Evolutionary conservation across 2,797 vertebrate genomes (phyloP), one percentile per base, ranked within the genome.

Genomic region (Anabacerthia variegaticeps): DNA sequence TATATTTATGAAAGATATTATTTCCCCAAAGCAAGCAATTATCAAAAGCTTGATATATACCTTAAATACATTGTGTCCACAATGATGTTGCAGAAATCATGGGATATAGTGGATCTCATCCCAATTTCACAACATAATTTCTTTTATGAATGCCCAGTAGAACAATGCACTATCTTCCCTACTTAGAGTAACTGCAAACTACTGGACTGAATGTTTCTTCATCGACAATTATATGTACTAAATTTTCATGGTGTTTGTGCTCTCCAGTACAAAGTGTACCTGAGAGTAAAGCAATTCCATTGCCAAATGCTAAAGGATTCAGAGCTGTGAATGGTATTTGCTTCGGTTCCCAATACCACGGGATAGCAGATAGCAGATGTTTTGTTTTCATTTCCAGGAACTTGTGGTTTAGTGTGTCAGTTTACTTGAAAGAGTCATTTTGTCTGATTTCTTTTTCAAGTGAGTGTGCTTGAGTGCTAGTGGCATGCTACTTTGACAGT

Each of bases 361-460:
- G 83, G 24, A 37, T 10, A 39, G 51, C 26, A 44, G 55, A 43
- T 28, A 63, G 61, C 32, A 87, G 61, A 61, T 80, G 39, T 63
- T 95, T 86, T 74, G 51, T 71, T 93, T 93, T 79, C 0, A 1
- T 90, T 92, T 90, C 41, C 55, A 72, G 73, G 34, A 86, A 65
- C 58, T 86, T 82, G 65, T 41, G 71, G 67, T 66, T 87, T 67
- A 84, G 27, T 76, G 51, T 89, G 59, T 88, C 83, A 54, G 34
- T 81, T 92, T 49, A 20, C 82, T 72, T 73, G 69, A 90, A 85
- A 79, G 62, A 32, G 4, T 75, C 0, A 16, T 88, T 92, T 84
- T 68, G 22, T 76, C 77, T 82, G 52, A 86, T 96, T 91, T 75
- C 58, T 76, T 79, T 85, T 92, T 55, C 46, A 75, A 88, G 51